A percentile compares a stretch with the other conserved stretches of the same genome.
These are phyloP conservation scores for Forbesichthys papilliferus DNA, from an alignment of 2,113 vertebrate species.

Conservation along the genomic window DNA sequence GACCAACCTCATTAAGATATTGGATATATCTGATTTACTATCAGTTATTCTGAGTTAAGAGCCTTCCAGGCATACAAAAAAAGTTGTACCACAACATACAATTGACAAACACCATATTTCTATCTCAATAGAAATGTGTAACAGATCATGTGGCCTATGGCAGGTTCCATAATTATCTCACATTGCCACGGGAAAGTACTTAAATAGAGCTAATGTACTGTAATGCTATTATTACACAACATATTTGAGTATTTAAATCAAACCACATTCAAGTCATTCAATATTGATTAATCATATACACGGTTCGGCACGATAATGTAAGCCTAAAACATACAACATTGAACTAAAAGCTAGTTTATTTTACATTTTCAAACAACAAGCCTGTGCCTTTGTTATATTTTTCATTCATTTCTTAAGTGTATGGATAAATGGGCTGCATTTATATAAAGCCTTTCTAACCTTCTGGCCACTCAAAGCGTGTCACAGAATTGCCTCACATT, in stretches of 20 bases:
- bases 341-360: background rate
- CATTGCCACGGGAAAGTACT: constrained; percentile 20
- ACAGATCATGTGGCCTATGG: constrained; percentile 26
- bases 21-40: constrained; percentile 28
- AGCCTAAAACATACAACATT: background rate
- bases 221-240: constrained; percentile 22
- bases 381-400: constrained; percentile 1
- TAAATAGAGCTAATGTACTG: constrained; percentile 12
- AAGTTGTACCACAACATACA: constrained; percentile 24
- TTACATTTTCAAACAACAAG: background rate
- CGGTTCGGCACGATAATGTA: background rate
- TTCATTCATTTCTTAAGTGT: background rate
- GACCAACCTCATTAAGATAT: constrained; percentile 10
- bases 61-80: constrained; percentile 27
- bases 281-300: constrained; percentile 15
- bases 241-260: constrained; percentile 33
- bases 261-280: constrained; percentile 17
- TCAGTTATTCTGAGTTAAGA: constrained; percentile 29
- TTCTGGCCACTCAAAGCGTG: too few relatives aligned
- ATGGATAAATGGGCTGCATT: background rate
- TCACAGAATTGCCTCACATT: too few relatives aligned
- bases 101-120: constrained; percentile 31
- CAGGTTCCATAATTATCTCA: constrained; percentile 39
- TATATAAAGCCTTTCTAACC: too few relatives aligned
- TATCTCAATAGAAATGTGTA: constrained; percentile 52